A percentile compares a stretch with the other conserved stretches of the same genome.
Conservation (phyloP, 2,113 vertebrate species). For the Gasterosteus aculeatus region DNA sequence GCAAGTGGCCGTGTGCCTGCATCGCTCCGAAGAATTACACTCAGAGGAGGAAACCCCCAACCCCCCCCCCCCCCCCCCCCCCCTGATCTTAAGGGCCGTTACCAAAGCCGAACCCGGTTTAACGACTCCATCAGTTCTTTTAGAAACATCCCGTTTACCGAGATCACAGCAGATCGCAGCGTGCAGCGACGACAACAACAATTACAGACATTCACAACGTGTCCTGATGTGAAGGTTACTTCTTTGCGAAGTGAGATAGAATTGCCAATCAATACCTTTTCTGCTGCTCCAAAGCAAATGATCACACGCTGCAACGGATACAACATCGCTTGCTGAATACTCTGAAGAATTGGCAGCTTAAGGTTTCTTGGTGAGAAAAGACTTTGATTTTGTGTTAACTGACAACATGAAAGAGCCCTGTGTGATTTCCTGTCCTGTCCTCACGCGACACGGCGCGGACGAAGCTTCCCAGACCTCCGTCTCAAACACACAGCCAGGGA, state of each 20-base stretch:
- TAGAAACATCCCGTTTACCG: neutral
- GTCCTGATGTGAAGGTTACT: neutral
- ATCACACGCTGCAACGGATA: neutral
- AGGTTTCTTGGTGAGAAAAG: neutral
- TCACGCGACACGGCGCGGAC: neutral
- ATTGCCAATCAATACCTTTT: too few species aligned
- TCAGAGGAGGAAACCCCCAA: neutral
- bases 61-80: too few species aligned
- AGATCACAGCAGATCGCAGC: too few species aligned
- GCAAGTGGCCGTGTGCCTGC: slow-evolving; percentile 13
- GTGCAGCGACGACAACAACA: too few species aligned
- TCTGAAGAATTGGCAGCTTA: neutral
- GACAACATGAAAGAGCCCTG: neutral
- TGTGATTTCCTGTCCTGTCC: too few species aligned
- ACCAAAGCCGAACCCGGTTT: neutral
- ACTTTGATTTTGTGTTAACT: neutral
- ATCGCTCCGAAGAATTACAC: slow-evolving; percentile 1
- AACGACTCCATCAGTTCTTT: neutral
- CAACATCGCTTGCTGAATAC: neutral
- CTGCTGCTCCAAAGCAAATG: neutral
- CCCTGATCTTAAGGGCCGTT: neutral
- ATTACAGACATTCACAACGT: neutral
- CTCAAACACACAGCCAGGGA: slow-evolving; percentile 32
- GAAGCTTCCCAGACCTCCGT: neutral
- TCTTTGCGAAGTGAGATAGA: neutral